phyloP scores from a whole-genome alignment of 2,113 vertebrate genomes.

The Sitta europaea region DNA sequence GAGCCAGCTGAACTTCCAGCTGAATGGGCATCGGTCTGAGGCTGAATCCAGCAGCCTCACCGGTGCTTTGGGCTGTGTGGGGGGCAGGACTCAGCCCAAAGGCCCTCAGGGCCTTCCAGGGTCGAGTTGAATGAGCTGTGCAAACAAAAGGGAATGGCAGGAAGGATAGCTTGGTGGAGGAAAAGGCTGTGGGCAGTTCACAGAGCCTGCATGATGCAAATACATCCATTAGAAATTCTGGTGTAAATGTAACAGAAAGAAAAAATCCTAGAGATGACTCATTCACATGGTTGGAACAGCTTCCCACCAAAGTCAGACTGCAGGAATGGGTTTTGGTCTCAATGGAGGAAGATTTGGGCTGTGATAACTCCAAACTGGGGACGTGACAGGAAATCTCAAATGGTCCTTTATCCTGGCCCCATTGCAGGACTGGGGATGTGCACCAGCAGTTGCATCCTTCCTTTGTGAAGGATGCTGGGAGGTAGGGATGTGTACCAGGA shows the following conservation, averaged over 20 bases:
- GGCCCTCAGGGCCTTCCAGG: background rate
- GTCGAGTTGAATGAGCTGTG: background rate
- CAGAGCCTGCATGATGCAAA: background rate
- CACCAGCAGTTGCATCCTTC: background rate
- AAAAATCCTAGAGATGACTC: background rate
- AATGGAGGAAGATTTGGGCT: background rate
- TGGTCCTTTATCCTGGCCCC: background rate
- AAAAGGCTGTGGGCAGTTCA: background rate
- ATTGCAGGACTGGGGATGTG: background rate
- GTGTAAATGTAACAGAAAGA: background rate
- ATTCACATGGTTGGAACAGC: background rate
- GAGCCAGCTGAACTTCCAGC: background rate
- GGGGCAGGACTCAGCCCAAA: background rate
- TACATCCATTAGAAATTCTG: background rate
- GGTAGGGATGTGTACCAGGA: background rate
- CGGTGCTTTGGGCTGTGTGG: fast-evolving
- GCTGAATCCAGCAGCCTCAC: background rate
- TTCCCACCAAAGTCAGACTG: background rate
- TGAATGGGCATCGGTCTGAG: background rate
- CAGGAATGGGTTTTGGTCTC: background rate
- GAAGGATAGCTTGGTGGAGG: background rate
- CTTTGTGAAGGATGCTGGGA: background rate
- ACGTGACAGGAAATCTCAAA: background rate
- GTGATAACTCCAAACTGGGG: background rate
- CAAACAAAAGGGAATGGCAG: background rate